A percentile compares a stretch with the other conserved stretches of the same genome.
Evolutionary conservation across 92 coral and sea anemone genomes (phyloP).

Genomic region (Porites rus): DNA sequence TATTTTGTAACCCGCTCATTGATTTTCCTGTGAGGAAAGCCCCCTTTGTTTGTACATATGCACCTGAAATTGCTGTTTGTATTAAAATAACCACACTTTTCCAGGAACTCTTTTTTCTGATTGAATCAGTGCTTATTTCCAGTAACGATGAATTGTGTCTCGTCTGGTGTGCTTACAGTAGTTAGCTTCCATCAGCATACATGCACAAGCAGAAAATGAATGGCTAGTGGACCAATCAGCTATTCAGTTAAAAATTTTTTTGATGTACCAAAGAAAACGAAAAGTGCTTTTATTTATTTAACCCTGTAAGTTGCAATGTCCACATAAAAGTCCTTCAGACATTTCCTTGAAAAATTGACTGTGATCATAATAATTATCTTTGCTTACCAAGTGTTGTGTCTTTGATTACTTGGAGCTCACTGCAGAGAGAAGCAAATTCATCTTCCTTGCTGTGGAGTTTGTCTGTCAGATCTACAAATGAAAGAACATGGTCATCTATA

Average conservation of each 20-base stretch:
- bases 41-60: no score
- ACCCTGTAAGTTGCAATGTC: neutral
- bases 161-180: no score
- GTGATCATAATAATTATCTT: no score
- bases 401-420: slow-evolving; percentile 85
- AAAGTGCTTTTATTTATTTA: no score
- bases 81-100: neutral
- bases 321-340: neutral
- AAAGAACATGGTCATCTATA: neutral
- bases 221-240: no score
- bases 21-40: neutral
- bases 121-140: no score
- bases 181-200: no score
- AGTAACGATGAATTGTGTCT: no score
- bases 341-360: no score
- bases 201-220: no score
- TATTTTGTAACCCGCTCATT: neutral
- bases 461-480: slow-evolving; percentile 62
- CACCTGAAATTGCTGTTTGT: neutral
- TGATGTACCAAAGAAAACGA: neutral
- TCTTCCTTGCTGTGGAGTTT: slow-evolving; percentile 79
- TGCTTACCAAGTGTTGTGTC: slow-evolving; percentile 76
- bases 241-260: no score
- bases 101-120: no score
- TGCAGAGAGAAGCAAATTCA: slow-evolving; percentile 80